Conservation (phyloP, 1,140 invertebrate genomes). For the Hylyphantes graminicola region DNA sequence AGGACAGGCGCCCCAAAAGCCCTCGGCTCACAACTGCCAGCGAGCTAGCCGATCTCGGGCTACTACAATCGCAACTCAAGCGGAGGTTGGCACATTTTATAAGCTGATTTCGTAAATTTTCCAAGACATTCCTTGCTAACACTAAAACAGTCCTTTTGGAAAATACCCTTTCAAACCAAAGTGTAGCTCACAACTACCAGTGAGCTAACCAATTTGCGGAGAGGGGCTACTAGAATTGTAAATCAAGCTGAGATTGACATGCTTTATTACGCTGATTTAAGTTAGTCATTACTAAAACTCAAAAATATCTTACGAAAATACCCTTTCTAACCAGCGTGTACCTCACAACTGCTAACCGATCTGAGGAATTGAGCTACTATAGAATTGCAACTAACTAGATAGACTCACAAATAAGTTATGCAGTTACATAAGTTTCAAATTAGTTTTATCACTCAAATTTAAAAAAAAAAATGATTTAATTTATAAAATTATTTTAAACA, state of each 20-base stretch:
- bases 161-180: neutral
- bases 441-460: too few species aligned
- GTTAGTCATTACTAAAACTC: too few species aligned
- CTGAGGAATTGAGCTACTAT: too few species aligned
- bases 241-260: neutral
- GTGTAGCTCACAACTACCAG: neutral
- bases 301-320: too few species aligned
- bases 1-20: conserved; percentile 40
- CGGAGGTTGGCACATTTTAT: conserved; percentile 13
- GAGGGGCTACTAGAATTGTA: neutral
- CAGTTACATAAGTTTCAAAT: too few species aligned
- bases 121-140: neutral
- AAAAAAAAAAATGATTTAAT: too few species aligned
- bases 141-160: neutral
- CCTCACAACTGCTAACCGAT: too few species aligned
- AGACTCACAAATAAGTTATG: too few species aligned
- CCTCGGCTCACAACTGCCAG: conserved; percentile 41
- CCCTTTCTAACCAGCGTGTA: too few species aligned
- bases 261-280: neutral
- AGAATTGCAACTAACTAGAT: too few species aligned
- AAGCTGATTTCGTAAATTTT: neutral
- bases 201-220: neutral
- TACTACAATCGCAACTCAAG: conserved; percentile 37
- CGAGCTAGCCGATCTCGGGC: conserved; percentile 45
- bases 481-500: too few species aligned